These are phyloP conservation scores for Muraenolepis orangiensis DNA, from an alignment of 2,797 vertebrate species.

Conservation along the genomic window DNA sequence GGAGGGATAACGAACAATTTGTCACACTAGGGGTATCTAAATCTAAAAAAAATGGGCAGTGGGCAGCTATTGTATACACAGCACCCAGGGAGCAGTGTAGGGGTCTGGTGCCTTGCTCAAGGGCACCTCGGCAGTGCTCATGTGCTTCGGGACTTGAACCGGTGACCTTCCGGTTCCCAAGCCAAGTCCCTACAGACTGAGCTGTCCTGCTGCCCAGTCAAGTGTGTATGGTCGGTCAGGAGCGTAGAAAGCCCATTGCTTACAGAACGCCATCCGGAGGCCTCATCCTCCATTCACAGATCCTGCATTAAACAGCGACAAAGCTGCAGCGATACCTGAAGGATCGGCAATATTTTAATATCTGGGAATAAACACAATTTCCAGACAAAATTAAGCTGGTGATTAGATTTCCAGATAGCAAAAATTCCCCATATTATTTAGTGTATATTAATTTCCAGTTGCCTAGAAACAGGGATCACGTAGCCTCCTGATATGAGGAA, in stretches of 20 bases:
- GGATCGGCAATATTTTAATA: conserved; percentile 50
- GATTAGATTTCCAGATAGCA: conserved; percentile 60
- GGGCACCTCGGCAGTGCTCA: too few species aligned
- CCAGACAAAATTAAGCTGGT: conserved; percentile 60
- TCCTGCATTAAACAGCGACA: conserved; percentile 41
- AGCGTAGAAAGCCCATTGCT: conserved; percentile 18
- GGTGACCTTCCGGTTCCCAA: too few species aligned
- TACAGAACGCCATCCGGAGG: conserved; percentile 7
- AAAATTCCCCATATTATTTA: conserved; percentile 74
- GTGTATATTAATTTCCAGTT: conserved; percentile 74
- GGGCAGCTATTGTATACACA: too few species aligned
- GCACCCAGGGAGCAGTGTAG: too few species aligned
- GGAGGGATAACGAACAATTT: conserved; percentile 7
- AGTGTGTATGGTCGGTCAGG: conserved; percentile 21
- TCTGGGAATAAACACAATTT: conserved; percentile 50
- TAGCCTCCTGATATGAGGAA: conserved; percentile 42
- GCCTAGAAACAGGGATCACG: conserved; percentile 71
- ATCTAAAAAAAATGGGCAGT: too few species aligned
- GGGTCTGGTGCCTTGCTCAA: too few species aligned
- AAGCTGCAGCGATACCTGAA: conserved; percentile 25
- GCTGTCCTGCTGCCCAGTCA: too few species aligned
- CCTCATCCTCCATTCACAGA: conserved; percentile 19
- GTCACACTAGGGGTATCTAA: conserved; percentile 9
- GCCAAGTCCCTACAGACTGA: too few species aligned
- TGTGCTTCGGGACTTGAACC: too few species aligned